Evolutionary conservation across 2,113 vertebrate species (phyloP).

Genomic region (Saguinus midas): DNA sequence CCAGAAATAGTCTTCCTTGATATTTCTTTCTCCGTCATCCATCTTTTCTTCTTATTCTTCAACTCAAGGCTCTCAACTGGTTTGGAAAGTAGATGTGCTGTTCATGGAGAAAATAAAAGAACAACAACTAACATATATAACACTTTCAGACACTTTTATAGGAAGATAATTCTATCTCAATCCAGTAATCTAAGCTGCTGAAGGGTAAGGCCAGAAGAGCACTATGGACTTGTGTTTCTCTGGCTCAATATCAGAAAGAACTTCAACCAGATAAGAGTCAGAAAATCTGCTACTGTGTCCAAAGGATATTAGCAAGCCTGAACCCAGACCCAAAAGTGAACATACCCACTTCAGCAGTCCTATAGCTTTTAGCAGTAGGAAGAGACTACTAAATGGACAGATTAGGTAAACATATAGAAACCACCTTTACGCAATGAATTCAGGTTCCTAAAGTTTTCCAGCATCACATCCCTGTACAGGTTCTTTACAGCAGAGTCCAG

Average conservation of each 20-base stretch:
- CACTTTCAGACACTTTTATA: constrained; percentile 21
- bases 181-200: not conserved
- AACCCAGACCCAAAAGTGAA: not conserved
- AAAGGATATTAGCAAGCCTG: not conserved
- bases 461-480: constrained; percentile 59
- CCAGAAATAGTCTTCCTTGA: not conserved
- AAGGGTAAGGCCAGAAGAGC: not conserved
- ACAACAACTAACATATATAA: not conserved
- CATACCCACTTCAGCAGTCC: not conserved
- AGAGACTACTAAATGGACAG: not conserved
- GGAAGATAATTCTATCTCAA: not conserved
- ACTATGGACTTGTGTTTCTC: not conserved
- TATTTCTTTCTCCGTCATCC: constrained; percentile 35
- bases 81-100: constrained; percentile 28
- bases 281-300: not conserved
- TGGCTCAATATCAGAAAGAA: not conserved
- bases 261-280: not conserved
- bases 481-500: constrained; percentile 54
- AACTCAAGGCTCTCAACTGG: not conserved
- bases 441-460: constrained; percentile 69
- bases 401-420: not conserved
- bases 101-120: not conserved
- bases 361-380: not conserved
- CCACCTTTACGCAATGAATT: constrained; percentile 47
- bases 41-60: constrained; percentile 21